Percentiles rank a stretch among this genome's conserved stretches.
Evolutionary conservation across 1,140 invertebrate species (phyloP).

Genomic region (Tetragnatha versicolor): DNA sequence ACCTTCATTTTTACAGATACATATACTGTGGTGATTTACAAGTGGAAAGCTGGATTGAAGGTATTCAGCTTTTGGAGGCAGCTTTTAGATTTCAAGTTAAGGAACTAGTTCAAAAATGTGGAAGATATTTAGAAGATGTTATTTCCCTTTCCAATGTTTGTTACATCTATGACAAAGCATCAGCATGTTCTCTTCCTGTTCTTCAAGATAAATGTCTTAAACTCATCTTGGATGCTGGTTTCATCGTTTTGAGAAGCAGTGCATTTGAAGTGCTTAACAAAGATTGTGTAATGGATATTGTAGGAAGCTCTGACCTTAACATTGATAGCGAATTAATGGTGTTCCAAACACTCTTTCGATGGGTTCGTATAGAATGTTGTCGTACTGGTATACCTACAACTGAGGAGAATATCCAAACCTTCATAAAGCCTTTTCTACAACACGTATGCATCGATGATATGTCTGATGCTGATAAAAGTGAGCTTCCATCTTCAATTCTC

Average conservation of each 20-base stretch:
- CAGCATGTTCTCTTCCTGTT: not conserved
- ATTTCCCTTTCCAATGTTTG: slow-evolving; percentile 34
- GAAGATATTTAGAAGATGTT: slow-evolving; percentile 36
- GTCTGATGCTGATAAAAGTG: slow-evolving; percentile 46
- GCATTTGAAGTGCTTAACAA: slow-evolving; percentile 37
- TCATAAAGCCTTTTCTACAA: slow-evolving; percentile 30
- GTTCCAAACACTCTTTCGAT: slow-evolving; percentile 27
- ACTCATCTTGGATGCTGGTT: slow-evolving; percentile 40
- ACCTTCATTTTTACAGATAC: slow-evolving; percentile 23
- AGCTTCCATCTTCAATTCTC: slow-evolving; percentile 12
- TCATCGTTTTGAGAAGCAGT: slow-evolving; percentile 20
- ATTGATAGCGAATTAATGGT: slow-evolving; percentile 34
- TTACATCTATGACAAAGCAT: slow-evolving; percentile 36
- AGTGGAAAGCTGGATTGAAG: slow-evolving; percentile 32
- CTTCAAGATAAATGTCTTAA: slow-evolving; percentile 30
- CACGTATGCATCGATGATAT: slow-evolving; percentile 45
- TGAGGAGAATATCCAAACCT: slow-evolving; percentile 13
- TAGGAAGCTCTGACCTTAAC: slow-evolving; percentile 14
- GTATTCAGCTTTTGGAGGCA: slow-evolving; percentile 11
- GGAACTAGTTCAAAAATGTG: slow-evolving; percentile 36
- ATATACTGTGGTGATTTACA: slow-evolving; percentile 28
- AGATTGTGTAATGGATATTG: slow-evolving; percentile 28
- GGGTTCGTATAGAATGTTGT: slow-evolving; percentile 35
- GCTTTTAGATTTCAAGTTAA: slow-evolving; percentile 25
- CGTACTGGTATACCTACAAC: not conserved